Conservation (phyloP, 1,140 invertebrate genomes). For the Metaphire vulgaris region DNA sequence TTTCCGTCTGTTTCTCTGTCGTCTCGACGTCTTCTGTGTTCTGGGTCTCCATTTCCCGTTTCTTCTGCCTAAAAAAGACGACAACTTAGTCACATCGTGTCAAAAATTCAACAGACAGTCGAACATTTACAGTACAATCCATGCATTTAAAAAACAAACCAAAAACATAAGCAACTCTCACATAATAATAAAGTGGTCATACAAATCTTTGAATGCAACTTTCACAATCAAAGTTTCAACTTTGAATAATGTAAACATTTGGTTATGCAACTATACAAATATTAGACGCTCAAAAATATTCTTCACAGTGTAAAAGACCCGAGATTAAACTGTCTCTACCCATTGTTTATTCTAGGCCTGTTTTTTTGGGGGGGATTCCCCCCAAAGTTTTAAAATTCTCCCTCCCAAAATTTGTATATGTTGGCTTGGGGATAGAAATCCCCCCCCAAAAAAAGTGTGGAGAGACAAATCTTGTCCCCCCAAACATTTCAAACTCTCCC, state of each 20-base stretch:
- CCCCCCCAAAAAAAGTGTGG: background rate
- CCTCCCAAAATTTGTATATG: background rate
- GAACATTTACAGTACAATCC: background rate
- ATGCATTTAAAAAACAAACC: background rate
- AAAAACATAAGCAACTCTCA: background rate
- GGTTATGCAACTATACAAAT: no score
- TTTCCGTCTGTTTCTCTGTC: background rate
- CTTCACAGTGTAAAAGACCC: no score
- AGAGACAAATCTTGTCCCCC: background rate
- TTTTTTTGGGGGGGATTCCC: background rate
- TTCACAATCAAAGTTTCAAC: background rate
- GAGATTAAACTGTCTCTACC: no score
- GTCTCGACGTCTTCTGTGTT: background rate
- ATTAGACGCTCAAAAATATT: no score
- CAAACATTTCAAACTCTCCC: no score
- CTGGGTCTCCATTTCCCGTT: background rate
- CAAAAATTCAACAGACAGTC: background rate
- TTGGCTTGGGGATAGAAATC: background rate
- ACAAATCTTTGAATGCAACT: background rate
- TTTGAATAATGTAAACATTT: no score
- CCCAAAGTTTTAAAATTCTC: background rate
- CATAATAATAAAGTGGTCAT: background rate
- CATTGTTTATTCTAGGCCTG: no score
- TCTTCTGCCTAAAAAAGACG: background rate
- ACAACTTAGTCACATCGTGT: background rate